Evolutionary conservation across 2,113 vertebrate genomes (phyloP), one percentile per base, ranked within the genome.

Genomic region (Campylomormyrus numenius): DNA sequence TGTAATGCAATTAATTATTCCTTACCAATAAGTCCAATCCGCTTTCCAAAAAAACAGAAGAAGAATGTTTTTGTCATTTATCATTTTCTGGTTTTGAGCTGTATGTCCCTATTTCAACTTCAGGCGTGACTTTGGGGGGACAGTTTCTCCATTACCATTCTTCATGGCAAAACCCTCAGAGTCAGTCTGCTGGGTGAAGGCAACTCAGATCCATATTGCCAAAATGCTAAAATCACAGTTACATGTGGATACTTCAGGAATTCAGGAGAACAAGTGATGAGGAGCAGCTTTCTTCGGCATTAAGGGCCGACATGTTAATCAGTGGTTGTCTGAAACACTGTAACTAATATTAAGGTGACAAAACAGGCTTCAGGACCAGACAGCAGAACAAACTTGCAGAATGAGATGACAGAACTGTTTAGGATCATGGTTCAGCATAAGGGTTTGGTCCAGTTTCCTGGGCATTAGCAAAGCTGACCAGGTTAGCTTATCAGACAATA

Each of bases 191-290:
- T 52, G 62, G 62, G 62, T n/a, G 31, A 53, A 89, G 35, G 35
- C 77, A 84, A 80, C 85, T 66, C 50, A 1, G 1, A 4, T 74
- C 62, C 24, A 52, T 27, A 48, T 5, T 35, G 89, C 86, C 90
- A 90, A 85, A 90, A 88, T 49, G 89, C 74, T 91, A 21, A 91
- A 89, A 91, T 89, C 42, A 91, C 83, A 90, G 66, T 89, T 77
- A 88, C 91, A 84, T 66, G 58, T 5, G 2, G 58, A 89, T 88
- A 90, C 46, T 89, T 92, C 62, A 66, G 58, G 90, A 88, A 90
- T 90, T 91, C 89, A 92, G 88, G 83, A n/a, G 91, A 90, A 87
- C 35, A 27, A 90, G 89, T 87, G 89, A 87, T 80, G 45, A 49
- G 84, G 85, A 74, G 62, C 83, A 92, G 85, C 74, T 62, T 31